A percentile compares a stretch with the other conserved stretches of the same genome.
Evolutionary conservation across 2,888 invertebrate genomes (phyloP).

Genomic region (Elmis aenea): DNA sequence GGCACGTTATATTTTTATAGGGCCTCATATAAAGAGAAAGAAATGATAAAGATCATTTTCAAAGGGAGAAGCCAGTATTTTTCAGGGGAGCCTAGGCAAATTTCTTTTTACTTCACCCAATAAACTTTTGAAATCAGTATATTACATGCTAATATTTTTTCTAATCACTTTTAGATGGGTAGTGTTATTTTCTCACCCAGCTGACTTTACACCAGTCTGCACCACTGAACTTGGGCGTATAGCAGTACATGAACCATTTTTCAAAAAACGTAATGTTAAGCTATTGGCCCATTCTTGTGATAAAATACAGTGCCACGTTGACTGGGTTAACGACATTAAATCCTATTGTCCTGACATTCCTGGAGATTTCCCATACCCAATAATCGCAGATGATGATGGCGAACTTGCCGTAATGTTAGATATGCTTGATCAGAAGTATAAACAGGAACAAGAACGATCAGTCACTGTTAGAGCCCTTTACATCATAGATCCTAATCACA

Average conservation of each 20-base stretch:
- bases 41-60: neutral
- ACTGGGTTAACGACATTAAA: slow-evolving; percentile 70
- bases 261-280: slow-evolving; percentile 67
- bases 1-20: no score
- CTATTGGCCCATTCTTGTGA: slow-evolving; percentile 79
- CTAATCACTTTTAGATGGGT: slow-evolving; percentile 68
- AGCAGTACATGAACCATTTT: slow-evolving; percentile 64
- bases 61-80: neutral
- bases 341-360: slow-evolving; percentile 65
- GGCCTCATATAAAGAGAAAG: no score
- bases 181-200: slow-evolving; percentile 81
- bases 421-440: slow-evolving; percentile 74
- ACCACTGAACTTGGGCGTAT: slow-evolving; percentile 80
- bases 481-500: slow-evolving; percentile 75
- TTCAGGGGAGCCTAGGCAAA: neutral
- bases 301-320: slow-evolving; percentile 64
- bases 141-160: neutral
- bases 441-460: slow-evolving; percentile 59
- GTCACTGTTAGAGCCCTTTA: slow-evolving; percentile 73
- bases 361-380: slow-evolving; percentile 74
- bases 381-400: slow-evolving; percentile 72
- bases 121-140: neutral
- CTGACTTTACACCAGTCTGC: slow-evolving; percentile 87
- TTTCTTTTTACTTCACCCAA: neutral
- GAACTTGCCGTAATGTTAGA: slow-evolving; percentile 67